Conservation (phyloP, 2,888 invertebrate genomes). For the Empis stercorea region DNA sequence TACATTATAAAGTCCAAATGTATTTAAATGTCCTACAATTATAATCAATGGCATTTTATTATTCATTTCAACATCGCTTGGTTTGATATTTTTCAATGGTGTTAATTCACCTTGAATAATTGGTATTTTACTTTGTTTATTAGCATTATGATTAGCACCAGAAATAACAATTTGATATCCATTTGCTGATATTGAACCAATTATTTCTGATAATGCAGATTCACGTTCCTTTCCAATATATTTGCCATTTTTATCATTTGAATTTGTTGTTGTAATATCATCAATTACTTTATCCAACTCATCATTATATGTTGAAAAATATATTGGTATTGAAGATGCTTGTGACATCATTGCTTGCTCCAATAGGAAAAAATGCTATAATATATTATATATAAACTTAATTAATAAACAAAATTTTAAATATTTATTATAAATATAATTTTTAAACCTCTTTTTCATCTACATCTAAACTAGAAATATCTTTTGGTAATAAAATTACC, state of each 20-base stretch:
- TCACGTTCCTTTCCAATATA: slow-evolving; percentile 40
- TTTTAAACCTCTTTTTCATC: slow-evolving; percentile 55
- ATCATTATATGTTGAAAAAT: slow-evolving; percentile 65
- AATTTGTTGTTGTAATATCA: slow-evolving; percentile 46
- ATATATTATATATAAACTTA: neutral
- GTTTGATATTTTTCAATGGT: slow-evolving; percentile 23
- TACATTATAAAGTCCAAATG: slow-evolving; percentile 81
- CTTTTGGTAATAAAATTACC: slow-evolving; percentile 68
- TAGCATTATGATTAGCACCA: slow-evolving; percentile 54
- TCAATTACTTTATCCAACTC: slow-evolving; percentile 61
- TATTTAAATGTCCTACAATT: slow-evolving; percentile 87
- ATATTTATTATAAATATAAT: neutral
- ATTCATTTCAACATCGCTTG: slow-evolving; percentile 41
- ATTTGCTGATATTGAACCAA: slow-evolving; percentile 82
- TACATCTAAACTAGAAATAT: slow-evolving; percentile 46
- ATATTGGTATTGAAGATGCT: slow-evolving; percentile 73
- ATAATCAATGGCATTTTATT: slow-evolving; percentile 70
- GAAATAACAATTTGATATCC: slow-evolving; percentile 83
- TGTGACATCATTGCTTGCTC: slow-evolving; percentile 74
- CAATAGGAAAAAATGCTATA: slow-evolving; percentile 58
- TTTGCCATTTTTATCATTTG: slow-evolving; percentile 7
- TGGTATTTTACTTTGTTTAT: slow-evolving; percentile 70
- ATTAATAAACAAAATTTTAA: neutral
- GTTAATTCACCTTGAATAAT: slow-evolving; percentile 74
- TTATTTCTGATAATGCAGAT: slow-evolving; percentile 70